Evolutionary conservation across 2,888 invertebrate genomes (phyloP).

Genomic region (Platycheirus rosarum): DNA sequence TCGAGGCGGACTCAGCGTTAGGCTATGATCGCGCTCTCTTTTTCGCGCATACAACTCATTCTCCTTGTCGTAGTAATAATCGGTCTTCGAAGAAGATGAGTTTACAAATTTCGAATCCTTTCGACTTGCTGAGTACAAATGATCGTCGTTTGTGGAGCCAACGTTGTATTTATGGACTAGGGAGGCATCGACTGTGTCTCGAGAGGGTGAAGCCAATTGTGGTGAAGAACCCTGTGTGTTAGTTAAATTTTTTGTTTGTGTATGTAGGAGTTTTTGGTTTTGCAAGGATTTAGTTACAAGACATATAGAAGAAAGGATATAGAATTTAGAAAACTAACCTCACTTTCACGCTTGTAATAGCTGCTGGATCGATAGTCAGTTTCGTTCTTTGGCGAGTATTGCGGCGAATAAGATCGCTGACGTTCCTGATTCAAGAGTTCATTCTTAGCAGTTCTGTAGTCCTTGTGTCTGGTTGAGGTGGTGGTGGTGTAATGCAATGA

Average conservation of each 20-base stretch:
- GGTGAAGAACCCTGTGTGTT: conserved; percentile 73
- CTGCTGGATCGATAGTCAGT: conserved; percentile 81
- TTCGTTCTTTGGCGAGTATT: conserved; percentile 81
- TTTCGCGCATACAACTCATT: conserved; percentile 80
- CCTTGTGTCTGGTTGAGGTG: conserved; percentile 80
- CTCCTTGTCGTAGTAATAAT: conserved; percentile 82
- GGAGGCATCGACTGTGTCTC: conserved; percentile 66
- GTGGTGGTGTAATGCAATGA: conserved; percentile 82
- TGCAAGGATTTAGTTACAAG: conserved; percentile 48
- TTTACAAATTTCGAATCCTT: conserved; percentile 79
- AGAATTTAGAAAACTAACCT: conserved; percentile 78
- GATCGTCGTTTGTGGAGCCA: conserved; percentile 79
- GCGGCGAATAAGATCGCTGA: conserved; percentile 82
- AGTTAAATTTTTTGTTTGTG: conserved; percentile 70
- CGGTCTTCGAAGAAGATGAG: conserved; percentile 78
- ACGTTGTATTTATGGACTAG: conserved; percentile 62
- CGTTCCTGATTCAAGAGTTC: conserved; percentile 77
- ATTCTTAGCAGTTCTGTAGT: conserved; percentile 78
- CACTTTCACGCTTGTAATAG: conserved; percentile 82
- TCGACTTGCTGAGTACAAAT: conserved; percentile 78
- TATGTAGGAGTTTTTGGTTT: conserved; percentile 62
- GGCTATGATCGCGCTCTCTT: conserved; percentile 77
- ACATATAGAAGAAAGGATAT: conserved; percentile 2
- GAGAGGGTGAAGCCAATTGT: conserved; percentile 73
- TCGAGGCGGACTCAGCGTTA: conserved; percentile 80